These are phyloP conservation scores for Leptinotarsa peninsularis DNA, from an alignment of 2,888 invertebrate genomes.

Conservation along the genomic window DNA sequence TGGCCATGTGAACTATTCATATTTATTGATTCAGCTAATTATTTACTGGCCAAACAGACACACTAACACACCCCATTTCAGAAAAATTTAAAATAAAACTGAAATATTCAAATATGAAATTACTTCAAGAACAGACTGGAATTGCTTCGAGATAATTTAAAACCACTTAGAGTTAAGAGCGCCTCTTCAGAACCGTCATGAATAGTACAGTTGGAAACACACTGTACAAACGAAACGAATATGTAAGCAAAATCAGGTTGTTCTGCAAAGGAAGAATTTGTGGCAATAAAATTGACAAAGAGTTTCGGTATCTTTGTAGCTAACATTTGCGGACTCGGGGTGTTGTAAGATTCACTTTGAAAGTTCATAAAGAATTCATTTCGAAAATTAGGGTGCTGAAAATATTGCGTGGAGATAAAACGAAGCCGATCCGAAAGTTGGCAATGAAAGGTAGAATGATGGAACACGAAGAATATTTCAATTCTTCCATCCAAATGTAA, in stretches of 20 bases:
- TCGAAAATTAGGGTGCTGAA: slow-evolving; percentile 35
- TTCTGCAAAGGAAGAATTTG: slow-evolving; percentile 37
- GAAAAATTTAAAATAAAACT: background rate
- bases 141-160: slow-evolving; percentile 32
- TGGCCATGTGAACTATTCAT: background rate
- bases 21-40: no score
- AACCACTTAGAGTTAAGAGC: slow-evolving; percentile 25
- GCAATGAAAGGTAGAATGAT: slow-evolving; percentile 57
- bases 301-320: slow-evolving; percentile 40
- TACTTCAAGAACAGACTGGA: slow-evolving; percentile 20
- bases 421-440: slow-evolving; percentile 30
- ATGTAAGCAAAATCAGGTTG: slow-evolving; percentile 38
- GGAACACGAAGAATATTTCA: slow-evolving; percentile 26
- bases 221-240: slow-evolving; percentile 33
- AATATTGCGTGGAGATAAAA: slow-evolving; percentile 37
- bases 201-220: slow-evolving; percentile 24
- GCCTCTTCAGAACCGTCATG: slow-evolving; percentile 5
- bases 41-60: no score
- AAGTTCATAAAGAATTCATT: slow-evolving; percentile 44
- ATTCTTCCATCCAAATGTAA: slow-evolving; percentile 15
- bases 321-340: slow-evolving; percentile 38
- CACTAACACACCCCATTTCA: no score
- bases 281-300: slow-evolving; percentile 43
- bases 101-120: slow-evolving; percentile 11
- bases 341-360: slow-evolving; percentile 41